Evolutionary conservation across 1,140 invertebrate species (phyloP), one percentile per base, ranked within the genome.

Genomic region (Apis dorsata): DNA sequence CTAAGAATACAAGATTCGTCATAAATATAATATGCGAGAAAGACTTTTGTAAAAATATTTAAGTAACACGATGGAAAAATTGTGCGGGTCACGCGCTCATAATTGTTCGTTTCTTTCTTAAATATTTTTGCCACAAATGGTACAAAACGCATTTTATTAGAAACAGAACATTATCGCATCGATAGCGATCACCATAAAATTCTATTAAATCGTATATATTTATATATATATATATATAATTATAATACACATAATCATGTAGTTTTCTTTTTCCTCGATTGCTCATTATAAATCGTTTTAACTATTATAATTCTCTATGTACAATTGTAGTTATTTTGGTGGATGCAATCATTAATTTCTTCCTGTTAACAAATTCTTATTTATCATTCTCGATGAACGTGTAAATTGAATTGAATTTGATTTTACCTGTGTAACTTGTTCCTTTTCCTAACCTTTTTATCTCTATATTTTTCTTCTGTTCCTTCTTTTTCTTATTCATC

Each of bases 31-130:
- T 63, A 55, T 21, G 44, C 55, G 66, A 83, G 28, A 87, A 49
- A n/a, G 34, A 44, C 9, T 24, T 74, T 3, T 15, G 79, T 81
- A 81, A 66, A 79, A 88, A 73, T 87, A 86, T 84, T 90, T 90
- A 90, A 90, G 89, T 90, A 90, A 90, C 85, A 70, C 68, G 66
- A 55, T 85, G 66, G 59, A 80, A 80, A 86, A 60, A 71, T 83
- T 87, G 85, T 77, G 80, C 63, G 71, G 51, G 60, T 69, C 74
- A 74, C 65, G 55, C 17, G 72, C 59, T 57, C 72, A 21, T 19
- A 66, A 75, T 83, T 59, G 55, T 70, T 68, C 68, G 59, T 44
- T 76, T 21, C 3, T 49, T 66, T 24, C 15, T n/a, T 28, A 63
- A 60, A 44, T 44, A 44, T 17, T 21, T 57, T 74, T 69, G 78